These are phyloP conservation scores for Hypocryptadius cinnamomeus DNA, from an alignment of 2,113 vertebrate species.

Conservation along the genomic window DNA sequence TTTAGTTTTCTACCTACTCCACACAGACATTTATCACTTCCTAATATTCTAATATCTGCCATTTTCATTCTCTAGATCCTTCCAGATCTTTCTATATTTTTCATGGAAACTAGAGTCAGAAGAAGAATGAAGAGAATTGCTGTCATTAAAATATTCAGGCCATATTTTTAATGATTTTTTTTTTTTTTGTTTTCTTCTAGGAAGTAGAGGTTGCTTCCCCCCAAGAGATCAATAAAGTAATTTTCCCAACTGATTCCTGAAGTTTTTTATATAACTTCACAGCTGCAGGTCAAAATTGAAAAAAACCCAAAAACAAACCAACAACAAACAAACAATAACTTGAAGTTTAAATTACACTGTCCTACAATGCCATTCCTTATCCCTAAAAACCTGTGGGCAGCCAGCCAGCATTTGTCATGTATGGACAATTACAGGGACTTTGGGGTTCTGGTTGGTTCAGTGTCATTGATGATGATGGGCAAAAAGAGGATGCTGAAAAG, in stretches of 20 bases:
- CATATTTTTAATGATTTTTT: background rate
- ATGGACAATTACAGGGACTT: background rate
- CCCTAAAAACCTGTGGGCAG: background rate
- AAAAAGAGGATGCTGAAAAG: background rate
- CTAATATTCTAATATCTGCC: background rate
- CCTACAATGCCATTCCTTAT: background rate
- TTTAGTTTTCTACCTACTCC: background rate
- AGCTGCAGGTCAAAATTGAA: background rate
- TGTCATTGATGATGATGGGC: background rate
- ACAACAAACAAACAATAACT: rapidly evolving
- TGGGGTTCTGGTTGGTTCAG: background rate
- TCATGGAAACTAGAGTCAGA: background rate
- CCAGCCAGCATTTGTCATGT: background rate
- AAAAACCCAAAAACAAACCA: background rate
- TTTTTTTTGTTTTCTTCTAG: background rate
- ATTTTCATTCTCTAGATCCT: background rate
- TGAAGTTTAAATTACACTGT: background rate
- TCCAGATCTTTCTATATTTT: background rate
- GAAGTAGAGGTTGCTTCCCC: background rate
- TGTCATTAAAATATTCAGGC: background rate
- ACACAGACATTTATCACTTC: background rate
- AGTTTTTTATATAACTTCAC: background rate
- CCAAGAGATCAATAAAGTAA: background rate
- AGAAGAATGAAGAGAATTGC: background rate
- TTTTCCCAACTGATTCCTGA: background rate